Base-by-base conservation (phyloP, 2,797 vertebrate genomes). In the Catamblyrhynchus diadema region DNA sequence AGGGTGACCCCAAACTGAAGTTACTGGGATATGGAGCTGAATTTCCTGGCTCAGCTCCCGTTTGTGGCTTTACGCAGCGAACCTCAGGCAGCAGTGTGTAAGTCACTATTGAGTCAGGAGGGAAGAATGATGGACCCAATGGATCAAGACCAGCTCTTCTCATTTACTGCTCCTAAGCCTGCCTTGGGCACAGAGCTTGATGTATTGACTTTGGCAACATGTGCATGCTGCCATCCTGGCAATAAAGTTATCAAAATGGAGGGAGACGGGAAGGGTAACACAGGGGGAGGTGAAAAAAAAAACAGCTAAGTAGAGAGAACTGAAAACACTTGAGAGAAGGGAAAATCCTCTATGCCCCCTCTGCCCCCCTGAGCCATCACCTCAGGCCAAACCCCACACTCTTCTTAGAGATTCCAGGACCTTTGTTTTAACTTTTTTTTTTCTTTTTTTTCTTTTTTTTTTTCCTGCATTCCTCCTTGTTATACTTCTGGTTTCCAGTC, bases 401-500 rank as follows among this genome's bases (percentile, higher is more conserved):
- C 73, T 54, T 81, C 61, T 67, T 32, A 79, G 60, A 81, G 77
- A 62, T 86, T 86, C 71, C 88, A 80, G 33, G 50, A 78, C 56
- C 93, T 91, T 95, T 84, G 41, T 83, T 94, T 94, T 62, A 83
- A 81, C 18, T 42, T 62, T 85, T 87, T 69, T 39, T 39, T 39
- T 15, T 39, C 12, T 37, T 35, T 56, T 72, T 47, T 57, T 59
- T 62, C 65, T 47, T 85, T 87, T 62, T 32, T n/a, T 35, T 57
- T 56, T 59, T 39, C 5, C 78, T 86, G 71, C 94, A 96, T 95
- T 96, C 90, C 64, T 94, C 70, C 70, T 77, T 94, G 72, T 81
- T 93, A 54, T 94, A 94, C 44, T 96, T 91, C 77, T 94, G 91
- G 44, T 90, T 95, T 94, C 93, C 77, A 96, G 87, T 82, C 1